Conservation (phyloP, 2,888 invertebrate species). For the Lochmaea capreae region DNA sequence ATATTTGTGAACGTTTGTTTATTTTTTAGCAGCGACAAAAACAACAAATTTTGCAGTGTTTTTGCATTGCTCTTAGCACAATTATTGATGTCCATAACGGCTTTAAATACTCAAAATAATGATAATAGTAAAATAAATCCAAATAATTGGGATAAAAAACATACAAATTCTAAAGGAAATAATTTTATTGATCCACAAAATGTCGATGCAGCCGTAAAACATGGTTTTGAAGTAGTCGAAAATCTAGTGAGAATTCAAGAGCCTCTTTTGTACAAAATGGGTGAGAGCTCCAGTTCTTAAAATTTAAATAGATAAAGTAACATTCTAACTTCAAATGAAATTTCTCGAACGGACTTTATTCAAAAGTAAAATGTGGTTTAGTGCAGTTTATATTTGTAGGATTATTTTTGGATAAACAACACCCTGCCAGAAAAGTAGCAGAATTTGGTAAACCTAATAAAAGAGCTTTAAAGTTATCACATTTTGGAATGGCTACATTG, state of each 20-base stretch:
- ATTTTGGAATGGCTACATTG: constrained; percentile 77
- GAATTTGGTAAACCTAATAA: constrained; percentile 78
- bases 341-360: too few species aligned
- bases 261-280: constrained; percentile 72
- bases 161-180: not conserved
- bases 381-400: constrained; percentile 65
- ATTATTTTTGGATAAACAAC: constrained; percentile 71
- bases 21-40: not conserved
- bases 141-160: constrained; percentile 1
- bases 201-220: constrained; percentile 74
- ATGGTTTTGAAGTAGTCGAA: constrained; percentile 76
- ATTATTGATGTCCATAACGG: not conserved
- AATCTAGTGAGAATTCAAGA: constrained; percentile 73
- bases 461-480: constrained; percentile 71
- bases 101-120: not conserved
- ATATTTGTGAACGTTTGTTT: not conserved
- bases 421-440: constrained; percentile 78
- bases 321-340: too few species aligned
- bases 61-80: not conserved
- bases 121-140: not conserved
- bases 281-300: constrained; percentile 59
- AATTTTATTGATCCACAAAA: constrained; percentile 1
- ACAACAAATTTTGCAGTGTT: too few species aligned
- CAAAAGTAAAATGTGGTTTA: too few species aligned
- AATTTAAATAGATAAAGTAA: not conserved